Evolutionary conservation across 2,888 invertebrate species (phyloP), one percentile per base, ranked within the genome.

Genomic region (Esperia sulphurella): DNA sequence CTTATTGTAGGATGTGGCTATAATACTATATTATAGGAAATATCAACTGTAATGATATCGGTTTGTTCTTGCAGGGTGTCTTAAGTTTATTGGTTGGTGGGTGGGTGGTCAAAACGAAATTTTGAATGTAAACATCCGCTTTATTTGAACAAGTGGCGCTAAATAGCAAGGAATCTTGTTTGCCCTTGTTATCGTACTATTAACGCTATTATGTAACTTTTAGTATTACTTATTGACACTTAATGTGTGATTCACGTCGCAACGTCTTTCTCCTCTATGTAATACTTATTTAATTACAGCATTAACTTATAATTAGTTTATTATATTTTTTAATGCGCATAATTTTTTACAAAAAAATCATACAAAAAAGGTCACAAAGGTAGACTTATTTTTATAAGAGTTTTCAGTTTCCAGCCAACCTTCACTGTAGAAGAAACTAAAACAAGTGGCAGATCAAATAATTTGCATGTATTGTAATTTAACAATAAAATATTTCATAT

Each of bases 121-220:
- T 33, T 14, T 33, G 33, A 33, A 33, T 33, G 43, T 43, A 43
- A 43, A 43, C 43, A 33, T 5, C 41, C 1, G 31, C 14, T n/a
- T n/a, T 43, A 14, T 41, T 41, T 29, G 41, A 29, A 41, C 29
- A 28, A 29, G 10, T 29, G 39, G 9, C 21, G 43, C 49, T 50
- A 46, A 50, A 46, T 12, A 43, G 29, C 41, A 21, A 41, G 42
- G 50, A 43, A 46, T 44, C 46, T 41, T 44, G 47, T 47, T 50
- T 50, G 21, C 44, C 33, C 43, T 14, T 31, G 28, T 52, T 52
- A 52, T 52, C 48, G 43, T 41, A n/a, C 40, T 14, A 43, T 54
- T 52, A 48, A 33, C 52, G 40, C 45, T 35, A 21, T 21, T 21
- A 21, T 21, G 21, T 21, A 21, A 21, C 30, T 49, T 54, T 45